A percentile compares a stretch with the other conserved stretches of the same genome.
These are phyloP conservation scores for Macrochelys suwanniensis DNA, from an alignment of 2,797 vertebrate species.

Conservation along the genomic window DNA sequence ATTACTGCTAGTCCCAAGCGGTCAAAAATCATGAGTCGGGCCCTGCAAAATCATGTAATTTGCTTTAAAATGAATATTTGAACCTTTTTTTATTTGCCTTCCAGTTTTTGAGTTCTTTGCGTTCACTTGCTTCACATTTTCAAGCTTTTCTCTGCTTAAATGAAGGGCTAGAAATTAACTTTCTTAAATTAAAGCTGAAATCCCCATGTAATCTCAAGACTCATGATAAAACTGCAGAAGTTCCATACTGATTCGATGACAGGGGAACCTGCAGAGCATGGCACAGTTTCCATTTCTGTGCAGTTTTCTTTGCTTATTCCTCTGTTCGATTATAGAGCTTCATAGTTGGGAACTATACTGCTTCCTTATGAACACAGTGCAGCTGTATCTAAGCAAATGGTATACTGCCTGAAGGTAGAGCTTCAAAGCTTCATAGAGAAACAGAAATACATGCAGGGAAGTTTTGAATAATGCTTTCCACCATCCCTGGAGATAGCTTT, in stretches of 20 bases:
- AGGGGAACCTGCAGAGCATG: neutral
- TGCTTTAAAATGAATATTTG: fast-evolving
- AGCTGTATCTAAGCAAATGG: neutral
- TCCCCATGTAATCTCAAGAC: neutral
- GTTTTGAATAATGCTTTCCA: neutral
- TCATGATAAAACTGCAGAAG: neutral
- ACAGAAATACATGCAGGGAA: fast-evolving
- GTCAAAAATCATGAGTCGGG: neutral
- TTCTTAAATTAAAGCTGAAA: neutral
- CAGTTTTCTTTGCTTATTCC: neutral
- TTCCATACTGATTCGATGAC: neutral
- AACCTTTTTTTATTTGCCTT: neutral
- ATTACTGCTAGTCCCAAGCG: fast-evolving
- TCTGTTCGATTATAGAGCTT: neutral
- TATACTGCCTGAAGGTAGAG: neutral
- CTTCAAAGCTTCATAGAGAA: neutral
- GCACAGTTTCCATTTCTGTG: neutral
- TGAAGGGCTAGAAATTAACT: neutral
- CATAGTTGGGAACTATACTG: neutral
- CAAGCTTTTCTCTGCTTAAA: neutral
- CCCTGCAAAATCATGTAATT: neutral
- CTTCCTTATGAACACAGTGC: neutral
- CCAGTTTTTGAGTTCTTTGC: neutral
- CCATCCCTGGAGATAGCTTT: fast-evolving
- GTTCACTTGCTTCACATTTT: neutral